Conservation (phyloP, 2,113 vertebrate genomes). For the Tympanuchus pallidicinctus region DNA sequence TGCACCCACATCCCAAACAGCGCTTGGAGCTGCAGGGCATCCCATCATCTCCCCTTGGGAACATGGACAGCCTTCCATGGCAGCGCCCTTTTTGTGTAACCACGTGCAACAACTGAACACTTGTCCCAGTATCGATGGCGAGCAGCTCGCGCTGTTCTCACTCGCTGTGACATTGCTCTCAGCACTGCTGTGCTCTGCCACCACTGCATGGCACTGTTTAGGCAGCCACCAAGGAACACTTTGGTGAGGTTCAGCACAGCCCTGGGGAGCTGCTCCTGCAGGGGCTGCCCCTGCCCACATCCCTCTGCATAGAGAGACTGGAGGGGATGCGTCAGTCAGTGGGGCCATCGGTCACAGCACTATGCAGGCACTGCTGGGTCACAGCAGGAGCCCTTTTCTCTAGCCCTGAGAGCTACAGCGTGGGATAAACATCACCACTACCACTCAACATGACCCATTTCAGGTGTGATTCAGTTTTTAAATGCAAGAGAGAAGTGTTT, state of each 20-base stretch:
- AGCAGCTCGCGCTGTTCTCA: rapidly evolving
- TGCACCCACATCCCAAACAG: neutral
- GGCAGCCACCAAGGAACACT: neutral
- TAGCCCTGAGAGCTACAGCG: neutral
- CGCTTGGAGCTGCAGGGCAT: neutral
- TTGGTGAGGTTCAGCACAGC: neutral
- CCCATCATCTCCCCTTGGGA: no score
- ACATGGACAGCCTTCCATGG: neutral
- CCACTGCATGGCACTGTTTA: neutral
- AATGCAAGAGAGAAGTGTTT: neutral
- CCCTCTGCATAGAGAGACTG: no score
- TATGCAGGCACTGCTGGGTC: no score
- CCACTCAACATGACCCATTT: neutral
- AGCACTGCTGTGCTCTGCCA: neutral
- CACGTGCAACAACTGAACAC: rapidly evolving
- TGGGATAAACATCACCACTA: no score
- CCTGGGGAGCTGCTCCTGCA: neutral
- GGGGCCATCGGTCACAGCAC: no score
- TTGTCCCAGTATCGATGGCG: neutral
- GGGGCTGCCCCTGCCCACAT: neutral
- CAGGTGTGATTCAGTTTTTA: neutral
- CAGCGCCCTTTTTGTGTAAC: neutral
- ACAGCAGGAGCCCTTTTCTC: neutral
- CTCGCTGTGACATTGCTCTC: neutral
- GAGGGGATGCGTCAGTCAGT: no score